Base-by-base conservation (phyloP, 2,888 invertebrate species). In the Hirtodrosophila cameraria region DNA sequence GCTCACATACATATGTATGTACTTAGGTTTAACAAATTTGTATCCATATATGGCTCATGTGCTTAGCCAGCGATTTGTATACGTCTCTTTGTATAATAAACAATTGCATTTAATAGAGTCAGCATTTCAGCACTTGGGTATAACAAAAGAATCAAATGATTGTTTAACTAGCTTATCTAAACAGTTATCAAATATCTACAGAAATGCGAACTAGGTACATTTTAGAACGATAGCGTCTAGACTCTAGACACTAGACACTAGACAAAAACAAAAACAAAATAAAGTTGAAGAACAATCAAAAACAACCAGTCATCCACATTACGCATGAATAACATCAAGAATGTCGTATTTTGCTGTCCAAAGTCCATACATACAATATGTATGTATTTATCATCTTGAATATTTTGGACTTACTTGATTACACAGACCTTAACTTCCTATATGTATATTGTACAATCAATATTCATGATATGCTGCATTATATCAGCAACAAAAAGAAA, bases 161-260 rank as follows among this genome's bases (percentile, higher is more conserved):
- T 48, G 63, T 69, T 53, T 64, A 50, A 50, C 50, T 43, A 30
- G 38, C 54, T 65, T 65, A 65, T 65, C 65, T 25, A 12, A 33
- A 28, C 33, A 28, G 18, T 42, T 46, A 46, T 45, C 46, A 31
- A 15, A 38, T 53, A 53, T 60, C 38, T 45, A 43, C 18, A 60
- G 25, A 71, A 65, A 46, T 60, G 28, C 35, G 49, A 36, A 54
- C 46, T 54, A 30, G 25, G 59, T 59, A 49, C 11, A 52, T 46
- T 30, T 18, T 13, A 7, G 11, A 53, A 16, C 52, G 57, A 63
- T 70, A 63, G 16, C 16, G 49, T 42, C 46, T 38, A 33, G 16
- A 28, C 23, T n/a, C n/a, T n/a, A n/a, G 23, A 23, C 6, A n/a
- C n/a, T n/a, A n/a, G n/a, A n/a, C n/a, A n/a, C n/a, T n/a, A n/a